phyloP scores from a whole-genome alignment of 2,113 vertebrate species.

The human (Homo sapiens) region GRCh38 chr3:161258501-161259000 shows the following conservation, averaged over 20 bases:
- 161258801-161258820: not conserved
- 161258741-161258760: not conserved
- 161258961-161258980: not conserved
- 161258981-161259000: not conserved
- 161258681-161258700: not conserved
- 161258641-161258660: not conserved
- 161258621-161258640: not conserved
- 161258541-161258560: not conserved
- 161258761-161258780: not conserved
- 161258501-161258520: not conserved
- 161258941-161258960: not conserved
- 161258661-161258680: not conserved
- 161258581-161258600: not conserved
- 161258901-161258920: not conserved
- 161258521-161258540: not conserved
- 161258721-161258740: not conserved
- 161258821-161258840: not conserved
- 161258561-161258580: not conserved
- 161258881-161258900: not conserved
- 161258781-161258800: not conserved
- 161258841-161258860: not conserved
- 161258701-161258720: not conserved
- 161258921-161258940: not conserved
- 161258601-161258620: not conserved
- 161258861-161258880: not conserved